These are phyloP conservation scores for Aegotheles bennettii DNA, from an alignment of 2,113 vertebrate species.

Conservation along the genomic window DNA sequence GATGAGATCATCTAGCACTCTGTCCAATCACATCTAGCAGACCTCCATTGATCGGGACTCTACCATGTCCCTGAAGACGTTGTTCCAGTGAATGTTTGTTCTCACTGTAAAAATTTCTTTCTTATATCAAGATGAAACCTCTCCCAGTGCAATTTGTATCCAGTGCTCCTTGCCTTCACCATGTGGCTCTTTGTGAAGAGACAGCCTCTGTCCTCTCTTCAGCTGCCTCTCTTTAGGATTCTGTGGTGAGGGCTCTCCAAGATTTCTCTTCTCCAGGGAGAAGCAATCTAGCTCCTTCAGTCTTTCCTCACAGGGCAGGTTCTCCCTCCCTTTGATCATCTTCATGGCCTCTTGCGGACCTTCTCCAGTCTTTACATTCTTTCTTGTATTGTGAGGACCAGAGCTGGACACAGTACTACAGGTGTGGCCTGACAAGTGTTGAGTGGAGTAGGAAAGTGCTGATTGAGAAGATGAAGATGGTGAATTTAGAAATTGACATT, in stretches of 20 bases:
- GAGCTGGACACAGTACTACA: not conserved
- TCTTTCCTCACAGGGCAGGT: not conserved
- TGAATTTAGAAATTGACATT: not conserved
- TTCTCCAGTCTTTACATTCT: not conserved
- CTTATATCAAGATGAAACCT: not conserved
- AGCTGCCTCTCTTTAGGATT: not conserved
- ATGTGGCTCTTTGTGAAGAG: not conserved
- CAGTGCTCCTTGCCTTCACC: not conserved
- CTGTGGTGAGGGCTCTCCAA: not conserved
- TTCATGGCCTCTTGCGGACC: not conserved
- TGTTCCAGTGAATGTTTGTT: not conserved
- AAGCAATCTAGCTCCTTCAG: not conserved
- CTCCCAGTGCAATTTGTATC: not conserved
- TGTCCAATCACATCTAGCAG: not conserved
- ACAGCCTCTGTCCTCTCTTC: not conserved
- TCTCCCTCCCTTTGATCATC: not conserved
- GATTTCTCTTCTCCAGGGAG: not conserved
- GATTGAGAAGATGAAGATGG: not conserved
- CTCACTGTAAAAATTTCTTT: not conserved
- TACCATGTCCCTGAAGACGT: accelerated
- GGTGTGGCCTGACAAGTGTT: not conserved
- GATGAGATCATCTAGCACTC: not conserved
- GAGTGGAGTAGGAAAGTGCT: not conserved
- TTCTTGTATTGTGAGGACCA: not conserved
- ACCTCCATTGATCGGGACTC: not conserved